Conservation (phyloP, 1,140 invertebrate species). For the Conus ventricosus region DNA sequence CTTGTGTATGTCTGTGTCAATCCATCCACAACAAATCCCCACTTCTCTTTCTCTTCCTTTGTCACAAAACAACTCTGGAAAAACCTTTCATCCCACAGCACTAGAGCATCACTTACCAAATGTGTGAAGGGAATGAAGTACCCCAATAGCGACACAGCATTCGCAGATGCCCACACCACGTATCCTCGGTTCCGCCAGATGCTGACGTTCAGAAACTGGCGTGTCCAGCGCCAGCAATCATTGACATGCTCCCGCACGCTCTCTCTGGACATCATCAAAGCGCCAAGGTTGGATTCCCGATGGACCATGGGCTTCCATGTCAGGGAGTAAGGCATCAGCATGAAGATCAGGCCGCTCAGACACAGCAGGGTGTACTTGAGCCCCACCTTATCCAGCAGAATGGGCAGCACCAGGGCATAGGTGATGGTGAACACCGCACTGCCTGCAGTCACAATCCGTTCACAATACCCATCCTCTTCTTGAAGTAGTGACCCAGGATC, state of each 20-base stretch:
- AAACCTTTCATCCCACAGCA: too few species aligned
- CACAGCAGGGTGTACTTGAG: constrained; percentile 79
- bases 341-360: constrained; percentile 81
- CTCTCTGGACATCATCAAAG: constrained; percentile 63
- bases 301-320: constrained; percentile 86
- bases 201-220: constrained; percentile 81
- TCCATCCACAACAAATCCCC: too few species aligned
- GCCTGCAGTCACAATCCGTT: constrained; percentile 94
- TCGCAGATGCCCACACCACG: constrained; percentile 88
- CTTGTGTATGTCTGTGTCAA: too few species aligned
- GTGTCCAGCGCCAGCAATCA: constrained; percentile 65
- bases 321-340: constrained; percentile 86
- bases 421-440: constrained; percentile 91
- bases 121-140: constrained; percentile 96
- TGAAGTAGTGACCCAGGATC: constrained; percentile 94
- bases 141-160: constrained; percentile 90
- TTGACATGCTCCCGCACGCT: constrained; percentile 61
- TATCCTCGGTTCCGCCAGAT: constrained; percentile 91
- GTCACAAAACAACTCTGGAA: too few species aligned
- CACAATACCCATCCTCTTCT: constrained; percentile 86
- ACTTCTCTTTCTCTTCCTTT: too few species aligned
- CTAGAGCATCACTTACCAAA: constrained; percentile 79
- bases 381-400: constrained; percentile 80
- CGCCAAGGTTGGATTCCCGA: constrained; percentile 51
- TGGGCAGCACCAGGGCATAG: constrained; percentile 84